Base-by-base conservation (phyloP, 2,113 vertebrate species). In the Leptodactylus fuscus region DNA sequence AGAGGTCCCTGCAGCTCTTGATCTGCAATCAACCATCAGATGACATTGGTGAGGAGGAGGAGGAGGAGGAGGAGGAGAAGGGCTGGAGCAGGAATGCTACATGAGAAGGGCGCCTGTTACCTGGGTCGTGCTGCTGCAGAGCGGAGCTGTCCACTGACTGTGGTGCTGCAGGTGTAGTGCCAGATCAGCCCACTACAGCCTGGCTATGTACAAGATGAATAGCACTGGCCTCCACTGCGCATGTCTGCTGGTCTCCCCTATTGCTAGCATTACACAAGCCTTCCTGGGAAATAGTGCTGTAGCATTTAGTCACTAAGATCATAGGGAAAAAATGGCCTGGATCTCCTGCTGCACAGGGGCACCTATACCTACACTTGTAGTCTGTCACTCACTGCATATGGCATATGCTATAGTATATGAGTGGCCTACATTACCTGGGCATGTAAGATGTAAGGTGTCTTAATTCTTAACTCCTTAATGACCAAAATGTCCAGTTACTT, bases 161-260 rank as follows among this genome's bases (percentile, higher is more conserved):
- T 91, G 93, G 91, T 92, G 91, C 92, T 94, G 91, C 91, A 92
- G 91, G 91, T 91, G 89, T 87, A 92, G 89, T 91, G 90, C 87
- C 91, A 80, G 89, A 87, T 89, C 91, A 88, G 91, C 89, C 84
- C 90, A 88, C 91, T 88, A 85, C 48, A 89, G 90, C 85, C 86
- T 73, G 87, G 2, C 69, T 73, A 82, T 87, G 88, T 48, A 82
- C 87, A 81, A 53, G 88, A 87, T 5, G 89, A 87, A 87, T 85
- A 74, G 91, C 91, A 76, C 81, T 74, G 87, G 89, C 88, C 91
- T 80, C 89, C 88, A 82, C 82, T 83, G 88, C 91, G 92, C 91
- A 93, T 92, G 92, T 89, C 88, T 89, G 48, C 2, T n/a, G 32
- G 58, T 22, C 85, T 85, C 87, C 86, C 49, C 88, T 87, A 2